Percentiles rank a stretch among this genome's conserved stretches.
Conservation (phyloP, 2,113 vertebrate species). For the Phaethornis superciliosus region DNA sequence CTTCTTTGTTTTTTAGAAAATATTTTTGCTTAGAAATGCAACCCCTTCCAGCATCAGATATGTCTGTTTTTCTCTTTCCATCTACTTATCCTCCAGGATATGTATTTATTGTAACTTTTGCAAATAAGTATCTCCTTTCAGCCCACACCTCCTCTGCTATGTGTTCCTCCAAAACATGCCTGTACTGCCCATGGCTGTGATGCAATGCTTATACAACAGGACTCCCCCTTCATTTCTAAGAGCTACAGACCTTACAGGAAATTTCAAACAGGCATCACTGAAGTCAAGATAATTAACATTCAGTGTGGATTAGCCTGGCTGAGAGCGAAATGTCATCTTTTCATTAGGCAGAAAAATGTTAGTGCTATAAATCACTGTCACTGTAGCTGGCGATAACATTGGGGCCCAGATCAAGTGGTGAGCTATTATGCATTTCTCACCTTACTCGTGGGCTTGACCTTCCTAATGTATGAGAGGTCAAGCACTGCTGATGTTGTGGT, state of each 20-base stretch:
- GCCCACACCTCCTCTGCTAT: not conserved
- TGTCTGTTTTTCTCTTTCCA: not conserved
- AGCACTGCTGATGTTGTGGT: not conserved
- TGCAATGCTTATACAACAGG: not conserved
- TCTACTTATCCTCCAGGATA: slow-evolving; percentile 6
- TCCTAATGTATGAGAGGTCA: not conserved
- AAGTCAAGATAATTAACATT: not conserved
- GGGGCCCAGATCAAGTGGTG: not conserved
- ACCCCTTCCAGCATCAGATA: not conserved
- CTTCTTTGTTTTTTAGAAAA: slow-evolving; percentile 24
- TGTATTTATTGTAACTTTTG: not conserved
- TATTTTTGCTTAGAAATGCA: slow-evolving; percentile 46
- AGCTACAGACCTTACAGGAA: not conserved
- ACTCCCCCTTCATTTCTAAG: not conserved
- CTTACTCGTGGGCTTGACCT: not conserved
- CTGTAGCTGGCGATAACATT: rapidly evolving
- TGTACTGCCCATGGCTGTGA: not conserved
- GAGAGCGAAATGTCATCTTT: not conserved
- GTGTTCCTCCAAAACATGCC: not conserved
- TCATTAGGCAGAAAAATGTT: not conserved
- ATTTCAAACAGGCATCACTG: not conserved
- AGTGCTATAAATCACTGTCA: not conserved
- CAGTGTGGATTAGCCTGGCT: not conserved
- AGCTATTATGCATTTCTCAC: not conserved
- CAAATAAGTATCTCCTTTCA: not conserved